Evolutionary conservation across 2,113 vertebrate genomes (phyloP).

Genomic region (Dicaeum eximium): DNA sequence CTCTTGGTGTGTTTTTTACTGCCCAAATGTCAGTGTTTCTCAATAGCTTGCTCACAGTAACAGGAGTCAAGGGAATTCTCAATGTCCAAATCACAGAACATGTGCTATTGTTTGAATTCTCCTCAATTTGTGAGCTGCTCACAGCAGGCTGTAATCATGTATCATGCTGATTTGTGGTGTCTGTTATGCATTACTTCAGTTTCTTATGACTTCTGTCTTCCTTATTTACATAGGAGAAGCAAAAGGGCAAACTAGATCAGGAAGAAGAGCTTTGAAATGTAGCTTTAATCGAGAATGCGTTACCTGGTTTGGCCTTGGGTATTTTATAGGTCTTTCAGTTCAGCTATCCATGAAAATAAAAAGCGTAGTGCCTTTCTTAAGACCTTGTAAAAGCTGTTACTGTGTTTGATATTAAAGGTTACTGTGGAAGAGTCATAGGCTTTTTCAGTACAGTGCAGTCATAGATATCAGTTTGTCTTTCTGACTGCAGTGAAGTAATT

Average conservation of each 20-base stretch:
- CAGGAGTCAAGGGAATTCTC: constrained; percentile 43
- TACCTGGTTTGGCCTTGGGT: background rate
- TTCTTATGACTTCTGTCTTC: constrained; percentile 25
- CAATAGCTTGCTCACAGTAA: constrained; percentile 42
- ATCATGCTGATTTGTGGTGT: constrained; percentile 26
- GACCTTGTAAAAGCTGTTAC: constrained; percentile 13
- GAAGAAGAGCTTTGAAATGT: background rate
- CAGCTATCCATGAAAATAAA: background rate
- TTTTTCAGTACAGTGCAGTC: background rate
- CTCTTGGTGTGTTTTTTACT: constrained; percentile 21
- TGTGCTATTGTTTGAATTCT: constrained; percentile 45
- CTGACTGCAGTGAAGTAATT: background rate
- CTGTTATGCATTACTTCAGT: constrained; percentile 33
- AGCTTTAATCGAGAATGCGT: background rate
- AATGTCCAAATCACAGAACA: constrained; percentile 12
- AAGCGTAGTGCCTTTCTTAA: background rate
- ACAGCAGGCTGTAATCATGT: constrained; percentile 3
- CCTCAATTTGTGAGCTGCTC: constrained; percentile 18
- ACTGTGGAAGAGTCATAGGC: background rate
- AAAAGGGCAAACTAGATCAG: background rate
- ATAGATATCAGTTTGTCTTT: background rate
- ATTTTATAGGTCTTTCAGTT: background rate
- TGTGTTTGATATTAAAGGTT: constrained; percentile 7
- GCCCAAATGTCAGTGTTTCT: constrained; percentile 44
- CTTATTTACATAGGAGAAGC: background rate